Evolutionary conservation across 2,113 vertebrate species (phyloP), one percentile per base, ranked within the genome.

Genomic region (Megatriorchis doriae): DNA sequence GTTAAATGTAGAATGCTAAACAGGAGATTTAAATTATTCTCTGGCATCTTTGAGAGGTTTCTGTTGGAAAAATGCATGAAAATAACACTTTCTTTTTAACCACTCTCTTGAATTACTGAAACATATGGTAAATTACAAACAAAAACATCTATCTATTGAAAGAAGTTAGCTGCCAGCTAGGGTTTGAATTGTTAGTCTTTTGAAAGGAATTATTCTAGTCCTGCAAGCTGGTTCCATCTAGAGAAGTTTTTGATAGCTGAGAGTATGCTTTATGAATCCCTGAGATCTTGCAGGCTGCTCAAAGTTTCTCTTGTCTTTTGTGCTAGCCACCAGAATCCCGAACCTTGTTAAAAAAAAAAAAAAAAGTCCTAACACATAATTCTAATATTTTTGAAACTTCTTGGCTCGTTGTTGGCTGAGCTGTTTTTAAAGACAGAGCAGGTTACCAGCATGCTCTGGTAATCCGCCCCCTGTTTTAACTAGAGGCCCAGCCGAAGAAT

Each of bases 121-220:
- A 75, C 84, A 80, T 93, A 95, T 42, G 86, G 81, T 72, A 85
- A 82, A 66, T 87, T 93, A 34, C 48, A 94, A 95, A 93, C 58
- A 89, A 87, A 94, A 72, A 0, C 29, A 61, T 81, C 26, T 68
- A 13, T 89, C 61, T 88, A 3, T 62, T 72, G 62, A 45, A 81
- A 53, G n/a, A 85, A 73, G 29, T 70, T 70, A 87, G 56, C 88
- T 95, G 77, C 53, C 86, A 94, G 81, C 83, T 53, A 42, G 32
- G 52, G 12, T 80, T 94, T 84, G 48, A 80, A 40, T 94, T 92
- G 40, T 75, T 95, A 74, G 77, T 48, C 10, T 72, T 94, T 86
- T 81, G 68, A 84, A 87, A 43, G 5, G 3, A 48, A 34, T 53
- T 67, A 62, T 79, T 87, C 17, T 67, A 38, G 36, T 71, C 42